Conservation (phyloP, 2,113 vertebrate genomes). For the Brachyhypopomus gauderio region DNA sequence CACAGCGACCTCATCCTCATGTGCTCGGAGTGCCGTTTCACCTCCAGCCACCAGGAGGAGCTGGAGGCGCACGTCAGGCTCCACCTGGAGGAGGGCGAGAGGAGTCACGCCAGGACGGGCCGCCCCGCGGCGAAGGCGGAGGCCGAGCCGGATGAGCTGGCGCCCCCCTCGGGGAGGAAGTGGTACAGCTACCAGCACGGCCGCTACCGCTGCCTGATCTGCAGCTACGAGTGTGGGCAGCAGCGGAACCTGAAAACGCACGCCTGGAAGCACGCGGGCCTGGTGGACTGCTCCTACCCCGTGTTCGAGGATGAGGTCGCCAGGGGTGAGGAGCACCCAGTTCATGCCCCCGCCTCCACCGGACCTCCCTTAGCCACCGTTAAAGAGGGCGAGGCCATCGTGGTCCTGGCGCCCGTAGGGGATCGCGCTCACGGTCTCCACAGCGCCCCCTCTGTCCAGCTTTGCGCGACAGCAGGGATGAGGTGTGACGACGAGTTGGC, state of each 20-base stretch:
- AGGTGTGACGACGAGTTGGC: constrained; percentile 47
- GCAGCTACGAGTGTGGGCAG: constrained; percentile 96
- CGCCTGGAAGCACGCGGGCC: constrained; percentile 94
- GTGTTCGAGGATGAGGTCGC: constrained; percentile 91
- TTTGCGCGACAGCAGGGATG: constrained; percentile 74
- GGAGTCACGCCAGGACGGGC: constrained; percentile 11
- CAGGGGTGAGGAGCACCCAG: constrained; percentile 53
- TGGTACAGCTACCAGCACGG: constrained; percentile 79
- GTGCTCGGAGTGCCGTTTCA: constrained; percentile 90
- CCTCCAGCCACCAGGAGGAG: constrained; percentile 85
- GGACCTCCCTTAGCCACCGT: constrained; percentile 5
- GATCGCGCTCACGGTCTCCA: constrained; percentile 69
- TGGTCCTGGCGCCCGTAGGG: constrained; percentile 78
- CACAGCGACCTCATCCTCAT: constrained; percentile 90
- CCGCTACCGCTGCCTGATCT: constrained; percentile 93
- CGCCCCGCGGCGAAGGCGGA: background rate
- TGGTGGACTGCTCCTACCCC: constrained; percentile 95
- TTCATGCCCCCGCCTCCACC: constrained; percentile 10
- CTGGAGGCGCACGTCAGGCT: constrained; percentile 86
- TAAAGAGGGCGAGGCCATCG: constrained; percentile 74
- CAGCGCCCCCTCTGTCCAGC: constrained; percentile 73
- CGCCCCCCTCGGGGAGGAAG: constrained; percentile 60
- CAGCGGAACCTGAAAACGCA: constrained; percentile 98
- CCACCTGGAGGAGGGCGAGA: constrained; percentile 70
- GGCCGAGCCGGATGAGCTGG: background rate